A percentile compares a stretch with the other conserved stretches of the same genome.
These are phyloP conservation scores for Melieria omissa DNA, from an alignment of 2,888 invertebrate species.

Conservation along the genomic window DNA sequence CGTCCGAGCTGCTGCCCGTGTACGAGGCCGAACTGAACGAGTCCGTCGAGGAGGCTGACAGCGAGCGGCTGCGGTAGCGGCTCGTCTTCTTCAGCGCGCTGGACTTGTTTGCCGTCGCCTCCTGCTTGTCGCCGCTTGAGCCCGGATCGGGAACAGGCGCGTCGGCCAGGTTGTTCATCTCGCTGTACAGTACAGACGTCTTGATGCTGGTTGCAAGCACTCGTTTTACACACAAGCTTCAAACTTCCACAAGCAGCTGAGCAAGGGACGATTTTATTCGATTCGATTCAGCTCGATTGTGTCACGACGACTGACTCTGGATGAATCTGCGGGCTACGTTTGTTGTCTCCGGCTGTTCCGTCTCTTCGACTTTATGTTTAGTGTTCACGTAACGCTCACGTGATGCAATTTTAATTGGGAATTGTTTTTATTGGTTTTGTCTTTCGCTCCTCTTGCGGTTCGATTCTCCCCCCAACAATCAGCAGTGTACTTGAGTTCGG, in stretches of 20 bases:
- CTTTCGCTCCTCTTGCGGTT: conserved; percentile 19
- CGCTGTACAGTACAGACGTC: not conserved
- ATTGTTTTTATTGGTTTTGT: conserved; percentile 35
- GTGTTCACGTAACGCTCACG: conserved; percentile 51
- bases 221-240: too few relatives aligned
- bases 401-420: conserved; percentile 45
- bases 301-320: conserved; percentile 30
- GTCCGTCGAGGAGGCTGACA: conserved; percentile 94
- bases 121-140: conserved; percentile 57
- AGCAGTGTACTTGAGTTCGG: not conserved
- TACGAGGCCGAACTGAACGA: conserved; percentile 88
- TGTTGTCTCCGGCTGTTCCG: conserved; percentile 7
- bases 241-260: too few relatives aligned
- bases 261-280: too few relatives aligned
- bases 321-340: not conserved
- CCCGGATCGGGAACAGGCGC: conserved; percentile 64
- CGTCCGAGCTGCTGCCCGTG: conserved; percentile 86
- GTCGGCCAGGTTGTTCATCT: conserved; percentile 61
- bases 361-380: conserved; percentile 1
- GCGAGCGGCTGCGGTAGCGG: conserved; percentile 87
- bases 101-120: conserved; percentile 67
- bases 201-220: not conserved
- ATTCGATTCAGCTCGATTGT: not conserved
- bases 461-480: conserved; percentile 8
- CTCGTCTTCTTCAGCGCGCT: conserved; percentile 88